Base-by-base conservation (phyloP, 2,888 invertebrate species). In the Plebejus melissa region DNA sequence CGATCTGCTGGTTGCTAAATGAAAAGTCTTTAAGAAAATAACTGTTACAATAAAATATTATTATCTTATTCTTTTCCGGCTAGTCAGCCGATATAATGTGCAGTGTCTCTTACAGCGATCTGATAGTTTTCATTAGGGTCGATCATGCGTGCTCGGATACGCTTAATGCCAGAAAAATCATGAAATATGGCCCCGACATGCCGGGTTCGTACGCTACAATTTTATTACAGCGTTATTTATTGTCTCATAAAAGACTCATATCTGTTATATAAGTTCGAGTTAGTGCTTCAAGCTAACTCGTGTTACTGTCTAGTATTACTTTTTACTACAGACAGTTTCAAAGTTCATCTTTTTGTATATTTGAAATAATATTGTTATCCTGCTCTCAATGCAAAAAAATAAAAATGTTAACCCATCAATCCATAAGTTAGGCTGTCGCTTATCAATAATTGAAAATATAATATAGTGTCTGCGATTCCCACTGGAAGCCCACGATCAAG, bases 81-180 rank as follows among this genome's bases (percentile, higher is more conserved):
- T 4, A 60, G 28, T 65, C 65, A 13, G 60, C 4, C 11, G 28
- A 60, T 60, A 7, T 22, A 58, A 74, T 75, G 76, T 75, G 75
- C 75, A 76, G 75, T 74, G 41, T 69, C 36, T 41, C 16, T 32
- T 74, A 76, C 81, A 81, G 82, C 85, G 84, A 85, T 87, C 85
- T 82, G 85, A 88, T 89, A 87, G 87, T 86, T 88, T 89, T 89
- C 86, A 88, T 90, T 87, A 88, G 81, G 85, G 83, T 83, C 85
- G 87, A 88, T 88, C 90, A 88, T 87, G 90, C 89, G 88, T 89
- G 85, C 81, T 80, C 65, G 65, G 65, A 36, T 86, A 84, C 83
- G 82, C 82, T 81, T 79, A 80, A 81, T 82, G 82, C 82, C 82
- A 84, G 85, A 86, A 86, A 87, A 88, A 88, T 88, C 85, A 83